These are phyloP conservation scores for Melipona beecheii DNA, from an alignment of 2,888 invertebrate species.

Conservation along the genomic window DNA sequence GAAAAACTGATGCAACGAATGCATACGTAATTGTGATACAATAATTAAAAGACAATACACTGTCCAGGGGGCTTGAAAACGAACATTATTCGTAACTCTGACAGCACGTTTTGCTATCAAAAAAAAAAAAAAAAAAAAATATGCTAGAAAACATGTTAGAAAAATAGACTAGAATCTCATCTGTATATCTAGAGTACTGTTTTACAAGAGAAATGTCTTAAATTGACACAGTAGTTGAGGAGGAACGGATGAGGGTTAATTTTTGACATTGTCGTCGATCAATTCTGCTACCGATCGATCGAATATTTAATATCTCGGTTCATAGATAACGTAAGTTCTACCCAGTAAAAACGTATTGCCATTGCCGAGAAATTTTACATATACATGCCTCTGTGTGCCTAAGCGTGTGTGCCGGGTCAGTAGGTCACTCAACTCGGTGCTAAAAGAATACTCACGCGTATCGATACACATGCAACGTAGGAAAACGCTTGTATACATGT, in stretches of 20 bases:
- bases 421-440: constrained; percentile 73
- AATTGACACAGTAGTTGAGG: no score
- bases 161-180: no score
- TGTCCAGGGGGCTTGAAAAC: no score
- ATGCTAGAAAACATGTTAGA: no score
- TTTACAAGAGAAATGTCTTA: no score
- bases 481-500: constrained; percentile 36
- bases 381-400: constrained; percentile 31
- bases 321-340: background rate
- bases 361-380: constrained; percentile 44
- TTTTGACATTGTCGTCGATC: background rate
- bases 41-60: no score
- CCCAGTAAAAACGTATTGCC: constrained; percentile 26
- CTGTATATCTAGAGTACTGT: no score
- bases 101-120: no score
- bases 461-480: constrained; percentile 46
- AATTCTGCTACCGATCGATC: background rate
- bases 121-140: no score
- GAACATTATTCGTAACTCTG: no score
- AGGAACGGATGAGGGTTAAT: background rate
- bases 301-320: background rate
- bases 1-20: no score
- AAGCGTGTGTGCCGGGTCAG: constrained; percentile 71
- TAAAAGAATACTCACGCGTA: constrained; percentile 66
- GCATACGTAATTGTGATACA: no score